phyloP scores from a whole-genome alignment of 2,797 vertebrate genomes.

The Lagorchestes hirsutus region DNA sequence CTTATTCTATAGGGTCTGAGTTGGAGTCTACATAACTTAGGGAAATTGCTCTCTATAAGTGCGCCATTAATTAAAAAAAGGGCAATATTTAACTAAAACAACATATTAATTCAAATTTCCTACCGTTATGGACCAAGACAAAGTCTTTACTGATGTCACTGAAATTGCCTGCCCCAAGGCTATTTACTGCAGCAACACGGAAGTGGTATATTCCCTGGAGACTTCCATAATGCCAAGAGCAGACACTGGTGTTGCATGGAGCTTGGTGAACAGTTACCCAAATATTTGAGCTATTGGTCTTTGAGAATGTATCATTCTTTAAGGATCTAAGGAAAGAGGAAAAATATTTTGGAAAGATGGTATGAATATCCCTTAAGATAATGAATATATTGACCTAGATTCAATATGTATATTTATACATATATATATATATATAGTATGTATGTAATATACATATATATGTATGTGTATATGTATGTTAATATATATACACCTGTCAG shows the following conservation, averaged over 20 bases:
- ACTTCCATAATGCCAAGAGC: constrained; percentile 41
- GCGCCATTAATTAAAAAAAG: neutral
- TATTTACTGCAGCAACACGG: constrained; percentile 39
- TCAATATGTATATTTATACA: neutral
- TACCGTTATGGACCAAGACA: constrained; percentile 40
- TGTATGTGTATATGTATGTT: neutral
- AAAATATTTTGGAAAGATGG: constrained; percentile 37
- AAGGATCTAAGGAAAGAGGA: constrained; percentile 46
- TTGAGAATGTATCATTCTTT: constrained; percentile 32
- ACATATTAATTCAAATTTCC: constrained; percentile 53
- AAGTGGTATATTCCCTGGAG: constrained; percentile 46
- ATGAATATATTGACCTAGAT: neutral
- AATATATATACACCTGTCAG: neutral
- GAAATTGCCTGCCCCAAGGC: constrained; percentile 44
- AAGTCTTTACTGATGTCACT: constrained; percentile 56
- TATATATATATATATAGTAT: neutral
- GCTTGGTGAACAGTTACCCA: constrained; percentile 32
- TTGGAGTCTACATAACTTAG: neutral
- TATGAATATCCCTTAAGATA: neutral
- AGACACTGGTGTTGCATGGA: constrained; percentile 13
- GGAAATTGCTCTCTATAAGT: neutral
- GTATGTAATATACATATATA: too few species aligned
- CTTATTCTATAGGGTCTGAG: neutral
- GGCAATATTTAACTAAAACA: neutral
- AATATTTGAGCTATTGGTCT: constrained; percentile 53